Percentiles rank a stretch among this genome's conserved stretches.
These are phyloP conservation scores for Aythya baeri DNA, from an alignment of 2,113 vertebrate genomes.

Conservation along the genomic window DNA sequence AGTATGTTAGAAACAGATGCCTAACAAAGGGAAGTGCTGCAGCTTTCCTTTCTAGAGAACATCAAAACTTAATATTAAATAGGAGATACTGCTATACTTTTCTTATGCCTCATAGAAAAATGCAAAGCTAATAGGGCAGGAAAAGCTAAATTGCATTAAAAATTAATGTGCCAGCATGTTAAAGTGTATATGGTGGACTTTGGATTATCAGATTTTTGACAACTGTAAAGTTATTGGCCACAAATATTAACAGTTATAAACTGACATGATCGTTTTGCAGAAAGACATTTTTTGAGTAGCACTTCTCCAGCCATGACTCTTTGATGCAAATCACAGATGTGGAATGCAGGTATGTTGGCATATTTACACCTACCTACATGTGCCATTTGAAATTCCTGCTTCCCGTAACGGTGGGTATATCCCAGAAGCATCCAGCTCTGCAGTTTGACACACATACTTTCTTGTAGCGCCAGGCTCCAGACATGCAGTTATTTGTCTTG, in stretches of 20 bases:
- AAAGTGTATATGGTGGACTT: accelerated
- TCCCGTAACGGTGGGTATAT: not conserved
- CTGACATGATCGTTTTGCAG: not conserved
- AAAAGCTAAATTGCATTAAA: not conserved
- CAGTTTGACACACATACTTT: accelerated
- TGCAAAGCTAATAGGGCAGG: not conserved
- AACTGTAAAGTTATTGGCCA: not conserved
- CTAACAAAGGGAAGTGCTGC: not conserved
- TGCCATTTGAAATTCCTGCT: accelerated
- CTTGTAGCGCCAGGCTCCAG: not conserved
- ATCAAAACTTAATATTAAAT: not conserved
- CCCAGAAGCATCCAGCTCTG: not conserved
- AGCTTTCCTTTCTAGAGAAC: not conserved
- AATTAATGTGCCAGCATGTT: not conserved
- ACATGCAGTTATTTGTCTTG: not conserved
- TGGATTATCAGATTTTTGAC: not conserved
- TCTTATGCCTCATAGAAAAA: not conserved
- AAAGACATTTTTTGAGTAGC: not conserved
- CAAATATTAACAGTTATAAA: no score
- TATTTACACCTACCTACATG: accelerated
- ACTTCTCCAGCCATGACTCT: accelerated
- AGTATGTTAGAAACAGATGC: not conserved
- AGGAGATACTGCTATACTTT: not conserved
- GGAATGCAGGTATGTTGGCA: not conserved
- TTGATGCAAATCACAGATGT: not conserved